Base-by-base conservation (phyloP, 2,888 invertebrate genomes). In the Thymelicus acteon region DNA sequence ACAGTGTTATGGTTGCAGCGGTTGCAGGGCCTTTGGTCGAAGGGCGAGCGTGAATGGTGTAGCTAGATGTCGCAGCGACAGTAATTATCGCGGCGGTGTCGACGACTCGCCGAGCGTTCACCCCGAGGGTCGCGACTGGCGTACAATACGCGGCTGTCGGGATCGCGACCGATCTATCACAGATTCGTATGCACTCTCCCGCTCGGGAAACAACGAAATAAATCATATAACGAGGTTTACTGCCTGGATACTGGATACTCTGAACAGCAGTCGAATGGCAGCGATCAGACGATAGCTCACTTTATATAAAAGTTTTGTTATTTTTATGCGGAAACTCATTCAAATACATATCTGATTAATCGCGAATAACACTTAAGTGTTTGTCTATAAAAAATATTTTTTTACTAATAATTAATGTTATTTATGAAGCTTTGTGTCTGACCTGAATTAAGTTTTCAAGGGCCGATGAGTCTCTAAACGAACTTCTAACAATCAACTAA, bases 91-190 rank as follows among this genome's bases (percentile, higher is more conserved):
- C 83, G 82, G 48, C 81, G 83, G 90, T 89, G 93, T 92, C 93
- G 92, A 85, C 93, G 93, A 93, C 93, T 91, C 83, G 83, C 84
- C 85, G 93, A 92, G 83, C 93, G 87, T 93, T 93, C 91, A 93
- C 93, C 93, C 92, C 92, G 86, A 84, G 89, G 90, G 88, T 87
- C 90, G 87, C 72, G 67, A 49, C 67, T 67, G 67, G 67, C 67
- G 83, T 81, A 85, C 86, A 87, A 86, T 87, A 90, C 86, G 85
- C 91, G 88, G 86, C 87, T 87, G 87, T 87, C 84, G 82, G 85
- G 85, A 87, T 84, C 80, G 75, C 77, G 75, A 76, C 71, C 74
- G 66, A 67, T 65, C 87, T 85, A 87, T 88, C 88, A 87, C 85
- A 84, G 86, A 89, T 88, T 85, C 84, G 78, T 77, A 75, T 75